Evolutionary conservation across 1,140 invertebrate genomes (phyloP).

Genomic region (Gonatopus flavifemur): DNA sequence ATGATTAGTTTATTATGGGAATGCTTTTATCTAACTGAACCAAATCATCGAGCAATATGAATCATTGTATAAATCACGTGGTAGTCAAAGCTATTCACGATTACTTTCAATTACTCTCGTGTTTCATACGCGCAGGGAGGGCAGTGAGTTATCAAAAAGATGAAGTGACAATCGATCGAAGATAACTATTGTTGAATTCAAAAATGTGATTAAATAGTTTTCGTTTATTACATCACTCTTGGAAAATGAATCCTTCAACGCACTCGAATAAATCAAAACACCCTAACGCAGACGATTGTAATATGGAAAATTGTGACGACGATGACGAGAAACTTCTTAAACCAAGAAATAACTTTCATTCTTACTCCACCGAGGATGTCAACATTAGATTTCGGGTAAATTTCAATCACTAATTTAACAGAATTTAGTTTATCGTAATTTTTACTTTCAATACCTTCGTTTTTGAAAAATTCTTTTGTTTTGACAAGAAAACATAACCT

Average conservation of each 20-base stretch:
- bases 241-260: slow-evolving; percentile 24
- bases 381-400: slow-evolving; percentile 46
- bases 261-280: slow-evolving; percentile 29
- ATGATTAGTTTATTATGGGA: background rate
- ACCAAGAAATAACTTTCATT: slow-evolving; percentile 49
- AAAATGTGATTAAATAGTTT: too few relatives aligned
- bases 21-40: slow-evolving; percentile 1
- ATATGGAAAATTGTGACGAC: slow-evolving; percentile 5
- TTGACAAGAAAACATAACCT: too few relatives aligned
- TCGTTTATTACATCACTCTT: background rate
- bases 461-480: too few relatives aligned
- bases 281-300: slow-evolving; percentile 16
- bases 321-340: slow-evolving; percentile 34
- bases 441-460: too few relatives aligned
- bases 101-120: background rate
- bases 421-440: too few relatives aligned
- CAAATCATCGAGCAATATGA: slow-evolving; percentile 10
- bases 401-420: too few relatives aligned
- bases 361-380: slow-evolving; percentile 39
- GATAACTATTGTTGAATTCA: too few relatives aligned
- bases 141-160: background rate
- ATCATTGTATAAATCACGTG: slow-evolving; percentile 20
- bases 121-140: background rate
- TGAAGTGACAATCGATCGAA: background rate
- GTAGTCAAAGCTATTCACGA: background rate